A percentile compares a stretch with the other conserved stretches of the same genome.
phyloP scores from a whole-genome alignment of 2,888 invertebrate species.

The Caradrina clavipalpis region DNA sequence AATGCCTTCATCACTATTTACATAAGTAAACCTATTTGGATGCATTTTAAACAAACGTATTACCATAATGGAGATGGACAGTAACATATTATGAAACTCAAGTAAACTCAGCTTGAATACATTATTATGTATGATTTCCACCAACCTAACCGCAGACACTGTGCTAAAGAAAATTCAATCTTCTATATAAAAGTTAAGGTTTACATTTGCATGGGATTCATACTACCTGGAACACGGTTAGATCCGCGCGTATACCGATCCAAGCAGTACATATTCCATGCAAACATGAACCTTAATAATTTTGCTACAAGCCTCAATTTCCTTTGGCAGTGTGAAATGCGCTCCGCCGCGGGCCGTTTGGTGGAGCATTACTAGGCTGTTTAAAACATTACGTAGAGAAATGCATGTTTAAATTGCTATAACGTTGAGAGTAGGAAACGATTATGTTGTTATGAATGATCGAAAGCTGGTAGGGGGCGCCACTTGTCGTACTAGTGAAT shows the following conservation, averaged over 20 bases:
- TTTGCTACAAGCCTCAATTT: too few species aligned
- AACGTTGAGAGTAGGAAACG: slow-evolving; percentile 52
- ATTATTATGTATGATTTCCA: too few species aligned
- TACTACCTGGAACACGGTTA: too few species aligned
- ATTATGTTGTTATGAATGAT: slow-evolving; percentile 58
- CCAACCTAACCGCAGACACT: too few species aligned
- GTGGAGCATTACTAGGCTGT: slow-evolving; percentile 39
- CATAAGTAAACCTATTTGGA: slow-evolving; percentile 31
- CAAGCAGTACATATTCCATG: too few species aligned
- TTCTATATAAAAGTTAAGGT: too few species aligned
- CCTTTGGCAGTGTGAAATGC: too few species aligned
- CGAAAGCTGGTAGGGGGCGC: slow-evolving; percentile 35
- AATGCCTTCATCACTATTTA: slow-evolving; percentile 46
- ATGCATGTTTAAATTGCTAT: slow-evolving; percentile 43
- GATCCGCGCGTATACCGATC: too few species aligned
- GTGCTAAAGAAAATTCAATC: too few species aligned
- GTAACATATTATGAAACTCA: slow-evolving; percentile 48
- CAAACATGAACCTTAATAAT: too few species aligned
- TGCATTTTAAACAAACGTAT: slow-evolving; percentile 43
- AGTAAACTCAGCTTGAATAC: slow-evolving; percentile 37
- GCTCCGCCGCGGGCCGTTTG: too few species aligned
- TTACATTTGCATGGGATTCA: too few species aligned
- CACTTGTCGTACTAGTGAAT: slow-evolving; percentile 52
- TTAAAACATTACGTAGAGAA: slow-evolving; percentile 53
- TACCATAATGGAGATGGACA: slow-evolving; percentile 37